These are phyloP conservation scores for Andrena chrysosceles DNA, from an alignment of 2,888 invertebrate species.

Conservation along the genomic window DNA sequence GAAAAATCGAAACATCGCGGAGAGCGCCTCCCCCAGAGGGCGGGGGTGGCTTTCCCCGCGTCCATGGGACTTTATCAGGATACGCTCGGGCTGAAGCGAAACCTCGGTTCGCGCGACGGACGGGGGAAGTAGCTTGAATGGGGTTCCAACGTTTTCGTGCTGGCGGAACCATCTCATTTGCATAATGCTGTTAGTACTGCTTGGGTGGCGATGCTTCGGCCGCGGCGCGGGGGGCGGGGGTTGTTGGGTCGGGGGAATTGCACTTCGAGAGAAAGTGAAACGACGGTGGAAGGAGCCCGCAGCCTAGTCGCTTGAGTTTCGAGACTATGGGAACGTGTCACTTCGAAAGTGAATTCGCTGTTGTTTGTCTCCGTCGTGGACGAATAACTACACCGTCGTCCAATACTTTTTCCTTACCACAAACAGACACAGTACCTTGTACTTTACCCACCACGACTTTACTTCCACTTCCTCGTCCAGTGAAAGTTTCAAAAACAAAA, in stretches of 20 bases:
- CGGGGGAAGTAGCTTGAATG: constrained; percentile 62
- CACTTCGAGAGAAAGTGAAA: constrained; percentile 74
- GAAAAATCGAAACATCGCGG: constrained; percentile 71
- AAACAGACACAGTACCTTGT: too few relatives aligned
- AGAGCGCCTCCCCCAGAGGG: constrained; percentile 35
- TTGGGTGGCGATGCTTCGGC: constrained; percentile 65
- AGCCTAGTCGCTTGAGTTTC: constrained; percentile 14
- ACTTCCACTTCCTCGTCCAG: neutral
- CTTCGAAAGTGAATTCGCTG: constrained; percentile 59
- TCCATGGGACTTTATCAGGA: constrained; percentile 64
- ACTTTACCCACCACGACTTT: neutral
- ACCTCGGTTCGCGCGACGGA: constrained; percentile 65
- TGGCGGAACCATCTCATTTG: constrained; percentile 78
- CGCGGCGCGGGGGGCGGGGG: constrained; percentile 11
- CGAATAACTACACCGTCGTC: neutral
- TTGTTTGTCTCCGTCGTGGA: constrained; percentile 5
- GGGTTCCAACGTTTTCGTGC: constrained; percentile 74
- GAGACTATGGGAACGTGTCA: constrained; percentile 47
- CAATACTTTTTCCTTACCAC: neutral
- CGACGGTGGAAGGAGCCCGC: constrained; percentile 42
- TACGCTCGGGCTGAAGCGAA: constrained; percentile 58
- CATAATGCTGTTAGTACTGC: constrained; percentile 81
- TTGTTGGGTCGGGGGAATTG: constrained; percentile 49
- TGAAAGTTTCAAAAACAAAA: neutral
- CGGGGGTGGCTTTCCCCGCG: constrained; percentile 15